Base-by-base conservation (phyloP, 2,797 vertebrate species). In the Sebastes trivittatus region DNA sequence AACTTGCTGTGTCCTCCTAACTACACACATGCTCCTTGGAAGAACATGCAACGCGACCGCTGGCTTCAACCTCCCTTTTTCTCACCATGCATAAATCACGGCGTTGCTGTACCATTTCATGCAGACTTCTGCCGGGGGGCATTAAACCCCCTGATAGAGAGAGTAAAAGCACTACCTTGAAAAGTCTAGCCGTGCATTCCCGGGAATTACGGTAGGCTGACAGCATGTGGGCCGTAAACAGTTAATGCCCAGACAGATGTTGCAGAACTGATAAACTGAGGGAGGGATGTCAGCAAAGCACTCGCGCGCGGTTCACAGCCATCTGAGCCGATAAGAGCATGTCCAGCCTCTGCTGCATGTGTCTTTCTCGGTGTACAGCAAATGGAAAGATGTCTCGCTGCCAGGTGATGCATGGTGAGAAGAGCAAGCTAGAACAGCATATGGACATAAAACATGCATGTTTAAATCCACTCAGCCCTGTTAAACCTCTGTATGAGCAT, bases 201-300 rank as follows among this genome's bases (percentile, higher is more conserved):
- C 23, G n/a, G 85, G 83, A 91, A 76, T 86, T 80, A 80, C 71
- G 74, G 68, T 61, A 25, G 70, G 60, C 67, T 83, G 78, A 88
- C 23, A 87, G 64, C 82, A 85, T 84, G 84, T 81, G 83, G 80
- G 80, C 86, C 27, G 63, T 88, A 88, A 89, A 93, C 81, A 71
- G 89, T 91, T 89, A 83, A 89, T 88, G 81, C 65, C 65, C 86
- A 84, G 81, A 91, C 92, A 93, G 92, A 94, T 94, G 91, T 87
- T 80, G 74, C 65, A 69, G 56, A 25, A 36, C 86, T 90, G 93
- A 94, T 92, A 93, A 93, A 85, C 42, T 18, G 82, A 85, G 79
- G 83, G 86, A 81, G 83, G 81, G 80, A 85, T 82, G 87, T 77
- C 52, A 83, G 84, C 72, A 82, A 81, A 87, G 76, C 70, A 30